Conservation (phyloP, 2,113 vertebrate genomes). For the Trematocara variabile region DNA sequence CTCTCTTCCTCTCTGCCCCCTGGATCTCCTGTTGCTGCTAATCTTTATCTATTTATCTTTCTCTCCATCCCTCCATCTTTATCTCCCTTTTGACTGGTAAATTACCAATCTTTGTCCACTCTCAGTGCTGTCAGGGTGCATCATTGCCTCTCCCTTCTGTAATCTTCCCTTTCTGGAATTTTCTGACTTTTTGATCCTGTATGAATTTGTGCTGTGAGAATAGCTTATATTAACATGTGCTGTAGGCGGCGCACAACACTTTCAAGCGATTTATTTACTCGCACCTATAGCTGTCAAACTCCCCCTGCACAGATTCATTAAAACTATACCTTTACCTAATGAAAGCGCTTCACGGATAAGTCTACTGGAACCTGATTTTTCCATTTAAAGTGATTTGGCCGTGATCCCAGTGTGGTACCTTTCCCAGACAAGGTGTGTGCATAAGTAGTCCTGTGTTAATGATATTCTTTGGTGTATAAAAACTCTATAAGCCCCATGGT, state of each 20-base stretch:
- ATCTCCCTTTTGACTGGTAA: conserved; percentile 26
- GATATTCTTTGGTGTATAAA: conserved; percentile 18
- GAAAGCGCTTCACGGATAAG: conserved; percentile 31
- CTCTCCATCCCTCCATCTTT: conserved; percentile 17
- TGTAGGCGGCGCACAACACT: not conserved
- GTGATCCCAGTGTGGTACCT: not conserved
- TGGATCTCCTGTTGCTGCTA: conserved; percentile 6
- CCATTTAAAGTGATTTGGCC: conserved; percentile 19
- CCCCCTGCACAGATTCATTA: conserved; percentile 17
- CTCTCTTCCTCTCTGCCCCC: not conserved
- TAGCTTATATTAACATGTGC: not conserved
- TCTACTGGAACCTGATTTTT: conserved; percentile 12
- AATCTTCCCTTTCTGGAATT: not conserved
- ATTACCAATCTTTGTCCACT: conserved; percentile 7
- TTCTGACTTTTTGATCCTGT: not conserved
- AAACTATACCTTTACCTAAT: conserved; percentile 23
- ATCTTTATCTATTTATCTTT: conserved; percentile 25
- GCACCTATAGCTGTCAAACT: not conserved
- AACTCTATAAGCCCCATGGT: conserved; percentile 24
- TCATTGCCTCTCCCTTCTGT: not conserved
- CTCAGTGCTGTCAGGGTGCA: not conserved
- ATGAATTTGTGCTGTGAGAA: not conserved
- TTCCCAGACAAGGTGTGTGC: conserved; percentile 11
- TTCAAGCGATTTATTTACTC: conserved; percentile 20
- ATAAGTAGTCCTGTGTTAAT: conserved; percentile 29